These are phyloP conservation scores for Sipha maydis DNA, from an alignment of 2,888 invertebrate species.

Conservation along the genomic window DNA sequence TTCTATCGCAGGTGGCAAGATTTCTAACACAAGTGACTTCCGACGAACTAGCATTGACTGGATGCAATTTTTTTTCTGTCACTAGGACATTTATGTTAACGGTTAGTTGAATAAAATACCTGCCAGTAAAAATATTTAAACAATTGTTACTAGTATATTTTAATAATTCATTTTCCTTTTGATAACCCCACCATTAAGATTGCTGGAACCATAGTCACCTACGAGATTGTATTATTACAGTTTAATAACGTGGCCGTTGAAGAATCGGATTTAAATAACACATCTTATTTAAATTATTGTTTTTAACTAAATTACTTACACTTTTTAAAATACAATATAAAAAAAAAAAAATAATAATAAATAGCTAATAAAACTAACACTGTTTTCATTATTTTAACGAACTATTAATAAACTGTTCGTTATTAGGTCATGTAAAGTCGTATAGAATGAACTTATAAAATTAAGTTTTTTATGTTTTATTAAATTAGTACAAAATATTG, in stretches of 20 bases:
- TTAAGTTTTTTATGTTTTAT: too few relatives aligned
- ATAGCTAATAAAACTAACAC: too few relatives aligned
- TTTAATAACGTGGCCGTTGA: conserved; percentile 68
- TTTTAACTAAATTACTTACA: too few relatives aligned
- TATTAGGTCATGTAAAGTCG: too few relatives aligned
- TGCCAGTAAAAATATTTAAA: not conserved
- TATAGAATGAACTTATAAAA: too few relatives aligned
- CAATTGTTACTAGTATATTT: not conserved
- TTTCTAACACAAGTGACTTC: conserved; percentile 65
- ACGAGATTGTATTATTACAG: conserved; percentile 73
- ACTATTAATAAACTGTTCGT: too few relatives aligned
- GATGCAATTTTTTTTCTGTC: conserved; percentile 66
- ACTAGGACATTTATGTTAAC: conserved; percentile 66
- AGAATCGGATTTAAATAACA: conserved; percentile 2
- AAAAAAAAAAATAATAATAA: too few relatives aligned
- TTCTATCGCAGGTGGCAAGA: conserved; percentile 64
- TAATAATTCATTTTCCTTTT: not conserved
- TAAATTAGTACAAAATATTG: too few relatives aligned
- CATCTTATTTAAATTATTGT: not conserved
- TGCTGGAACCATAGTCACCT: conserved; percentile 74
- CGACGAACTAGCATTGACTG: conserved; percentile 66
- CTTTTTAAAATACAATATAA: too few relatives aligned
- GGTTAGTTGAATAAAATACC: conserved; percentile 60
- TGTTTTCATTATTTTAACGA: too few relatives aligned
- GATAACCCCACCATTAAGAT: conserved; percentile 68